A percentile compares a stretch with the other conserved stretches of the same genome.
phyloP scores from a whole-genome alignment of 2,797 vertebrate species.

The Bovichtus diacanthus region DNA sequence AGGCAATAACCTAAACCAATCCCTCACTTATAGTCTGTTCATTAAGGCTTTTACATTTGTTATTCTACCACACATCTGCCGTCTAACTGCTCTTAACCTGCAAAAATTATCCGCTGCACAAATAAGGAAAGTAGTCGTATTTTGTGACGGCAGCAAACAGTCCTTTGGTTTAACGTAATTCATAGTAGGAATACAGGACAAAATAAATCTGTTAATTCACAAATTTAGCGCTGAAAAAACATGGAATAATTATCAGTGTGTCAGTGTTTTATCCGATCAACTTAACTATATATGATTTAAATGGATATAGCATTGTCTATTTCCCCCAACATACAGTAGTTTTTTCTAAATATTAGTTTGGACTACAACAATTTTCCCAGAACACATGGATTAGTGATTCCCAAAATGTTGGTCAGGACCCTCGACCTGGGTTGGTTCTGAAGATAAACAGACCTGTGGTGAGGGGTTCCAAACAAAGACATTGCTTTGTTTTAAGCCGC shows the following conservation, averaged over 20 bases:
- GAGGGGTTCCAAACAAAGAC: neutral
- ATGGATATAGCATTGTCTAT: neutral
- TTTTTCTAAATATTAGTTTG: neutral
- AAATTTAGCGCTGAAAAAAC: neutral
- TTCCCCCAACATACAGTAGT: neutral
- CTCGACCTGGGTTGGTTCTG: neutral
- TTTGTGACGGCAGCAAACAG: neutral
- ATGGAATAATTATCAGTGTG: neutral
- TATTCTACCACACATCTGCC: neutral
- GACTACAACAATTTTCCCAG: neutral
- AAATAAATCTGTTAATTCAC: neutral
- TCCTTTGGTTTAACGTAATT: neutral
- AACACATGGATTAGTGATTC: neutral
- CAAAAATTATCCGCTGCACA: neutral
- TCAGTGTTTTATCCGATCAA: too few relatives aligned
- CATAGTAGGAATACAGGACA: neutral
- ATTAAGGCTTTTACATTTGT: slow-evolving; percentile 1
- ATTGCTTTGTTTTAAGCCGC: neutral
- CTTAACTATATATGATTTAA: neutral
- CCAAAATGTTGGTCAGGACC: neutral
- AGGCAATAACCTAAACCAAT: neutral
- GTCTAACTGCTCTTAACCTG: neutral
- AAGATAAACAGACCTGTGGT: neutral
- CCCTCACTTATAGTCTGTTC: neutral
- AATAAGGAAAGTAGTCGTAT: neutral